phyloP scores from a whole-genome alignment of 2,797 vertebrate species.

The Sciurus vulgaris region DNA sequence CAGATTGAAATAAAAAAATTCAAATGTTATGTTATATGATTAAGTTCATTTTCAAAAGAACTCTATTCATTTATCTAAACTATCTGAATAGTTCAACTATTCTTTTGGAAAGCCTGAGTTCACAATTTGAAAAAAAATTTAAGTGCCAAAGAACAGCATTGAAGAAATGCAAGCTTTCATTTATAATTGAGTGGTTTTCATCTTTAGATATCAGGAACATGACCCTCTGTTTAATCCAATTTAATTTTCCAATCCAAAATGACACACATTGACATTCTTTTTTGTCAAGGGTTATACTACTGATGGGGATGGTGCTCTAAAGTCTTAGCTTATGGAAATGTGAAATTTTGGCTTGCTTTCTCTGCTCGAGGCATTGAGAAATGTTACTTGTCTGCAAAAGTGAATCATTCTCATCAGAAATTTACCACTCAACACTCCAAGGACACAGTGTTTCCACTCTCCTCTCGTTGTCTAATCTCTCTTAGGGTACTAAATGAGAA shows the following conservation, averaged over 20 bases:
- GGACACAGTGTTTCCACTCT: neutral
- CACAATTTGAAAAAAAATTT: neutral
- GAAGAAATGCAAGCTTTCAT: conserved; percentile 12
- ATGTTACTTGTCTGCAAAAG: neutral
- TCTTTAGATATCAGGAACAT: neutral
- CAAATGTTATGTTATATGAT: neutral
- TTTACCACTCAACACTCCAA: neutral
- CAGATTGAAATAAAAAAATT: neutral
- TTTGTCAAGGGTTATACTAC: neutral
- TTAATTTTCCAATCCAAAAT: neutral
- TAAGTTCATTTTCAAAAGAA: conserved; percentile 2
- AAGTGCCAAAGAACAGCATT: neutral
- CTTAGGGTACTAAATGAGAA: neutral
- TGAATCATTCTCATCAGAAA: conserved; percentile 38
- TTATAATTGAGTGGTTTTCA: neutral
- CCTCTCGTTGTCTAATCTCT: neutral
- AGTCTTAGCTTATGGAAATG: neutral
- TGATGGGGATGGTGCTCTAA: neutral
- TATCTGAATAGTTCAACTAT: neutral
- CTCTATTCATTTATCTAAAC: neutral
- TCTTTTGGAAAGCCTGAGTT: neutral
- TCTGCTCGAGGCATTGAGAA: neutral
- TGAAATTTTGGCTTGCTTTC: neutral
- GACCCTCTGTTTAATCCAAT: neutral
- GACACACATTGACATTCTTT: neutral